Percentiles rank a stretch among this genome's conserved stretches.
phyloP scores from a whole-genome alignment of 1,140 invertebrate species.

The Himalopsyche phryganea region DNA sequence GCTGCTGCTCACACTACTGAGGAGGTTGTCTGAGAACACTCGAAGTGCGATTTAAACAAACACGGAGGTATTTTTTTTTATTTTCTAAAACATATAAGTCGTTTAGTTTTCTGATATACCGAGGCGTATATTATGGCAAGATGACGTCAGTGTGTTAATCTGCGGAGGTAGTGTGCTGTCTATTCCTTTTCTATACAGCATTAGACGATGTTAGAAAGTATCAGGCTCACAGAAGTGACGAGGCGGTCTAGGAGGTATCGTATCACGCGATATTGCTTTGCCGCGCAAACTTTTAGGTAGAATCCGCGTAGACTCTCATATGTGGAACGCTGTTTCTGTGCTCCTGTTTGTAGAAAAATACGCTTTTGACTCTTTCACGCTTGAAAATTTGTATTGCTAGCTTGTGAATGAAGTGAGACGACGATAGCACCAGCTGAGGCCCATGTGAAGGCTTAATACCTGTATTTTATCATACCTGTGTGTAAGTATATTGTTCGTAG shows the following conservation, averaged over 20 bases:
- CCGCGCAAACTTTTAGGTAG: slow-evolving; percentile 13
- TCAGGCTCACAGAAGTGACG: slow-evolving; percentile 19
- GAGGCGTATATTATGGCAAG: no score
- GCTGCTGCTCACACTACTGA: no score
- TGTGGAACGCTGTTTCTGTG: slow-evolving; percentile 16
- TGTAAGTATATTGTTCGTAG: background rate
- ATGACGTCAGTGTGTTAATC: background rate
- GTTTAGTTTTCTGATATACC: background rate
- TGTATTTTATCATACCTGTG: background rate
- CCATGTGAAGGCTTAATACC: no score
- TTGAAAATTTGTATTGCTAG: background rate
- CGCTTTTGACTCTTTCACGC: slow-evolving; percentile 3
- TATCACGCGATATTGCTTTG: slow-evolving; percentile 9
- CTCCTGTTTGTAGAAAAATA: background rate
- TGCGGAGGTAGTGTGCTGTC: slow-evolving; percentile 4
- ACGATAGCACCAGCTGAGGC: background rate
- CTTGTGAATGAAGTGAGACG: slow-evolving; percentile 6
- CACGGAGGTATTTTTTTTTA: background rate
- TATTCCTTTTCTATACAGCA: slow-evolving; percentile 30
- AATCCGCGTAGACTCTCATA: slow-evolving; percentile 11
- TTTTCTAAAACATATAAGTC: background rate
- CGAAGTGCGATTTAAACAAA: no score
- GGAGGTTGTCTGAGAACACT: no score
- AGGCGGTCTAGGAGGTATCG: slow-evolving; percentile 8
- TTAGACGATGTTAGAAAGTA: slow-evolving; percentile 35